These are phyloP conservation scores for Nudaria mundana DNA, from an alignment of 2,888 invertebrate genomes.

Conservation along the genomic window DNA sequence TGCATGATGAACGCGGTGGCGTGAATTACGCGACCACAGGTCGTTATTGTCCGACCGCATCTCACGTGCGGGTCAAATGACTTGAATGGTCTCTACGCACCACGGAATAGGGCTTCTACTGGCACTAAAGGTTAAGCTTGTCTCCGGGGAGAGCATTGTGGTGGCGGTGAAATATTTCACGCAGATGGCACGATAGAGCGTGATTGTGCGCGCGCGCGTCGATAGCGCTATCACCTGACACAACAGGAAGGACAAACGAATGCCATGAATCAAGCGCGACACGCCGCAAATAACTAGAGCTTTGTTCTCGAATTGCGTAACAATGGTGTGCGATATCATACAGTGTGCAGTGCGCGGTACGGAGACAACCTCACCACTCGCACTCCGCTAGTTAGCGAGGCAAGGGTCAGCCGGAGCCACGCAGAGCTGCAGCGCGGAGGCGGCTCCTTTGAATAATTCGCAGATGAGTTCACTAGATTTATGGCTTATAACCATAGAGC, in stretches of 20 bases:
- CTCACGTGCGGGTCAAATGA: background rate
- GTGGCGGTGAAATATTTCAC: slow-evolving; percentile 70
- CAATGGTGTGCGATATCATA: slow-evolving; percentile 34
- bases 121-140: slow-evolving; percentile 12
- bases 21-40: slow-evolving; percentile 76
- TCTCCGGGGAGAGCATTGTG: slow-evolving; percentile 41
- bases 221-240: slow-evolving; percentile 57
- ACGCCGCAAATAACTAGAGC: slow-evolving; percentile 40
- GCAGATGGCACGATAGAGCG: slow-evolving; percentile 70
- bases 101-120: slow-evolving; percentile 6
- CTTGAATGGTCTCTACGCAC: slow-evolving; percentile 21
- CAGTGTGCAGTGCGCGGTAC: too few species aligned
- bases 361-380: too few species aligned
- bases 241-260: slow-evolving; percentile 60
- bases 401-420: slow-evolving; percentile 13
- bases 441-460: slow-evolving; percentile 76
- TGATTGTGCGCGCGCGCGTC: slow-evolving; percentile 54
- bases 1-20: slow-evolving; percentile 76
- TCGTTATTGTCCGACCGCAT: slow-evolving; percentile 50
- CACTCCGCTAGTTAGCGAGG: slow-evolving; percentile 17
- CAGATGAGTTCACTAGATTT: slow-evolving; percentile 68
- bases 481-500: slow-evolving; percentile 72
- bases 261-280: slow-evolving; percentile 64
- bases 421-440: slow-evolving; percentile 20
- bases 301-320: slow-evolving; percentile 42